These are phyloP conservation scores for Gobiocypris rarus DNA, from an alignment of 2,113 vertebrate species.

Conservation along the genomic window DNA sequence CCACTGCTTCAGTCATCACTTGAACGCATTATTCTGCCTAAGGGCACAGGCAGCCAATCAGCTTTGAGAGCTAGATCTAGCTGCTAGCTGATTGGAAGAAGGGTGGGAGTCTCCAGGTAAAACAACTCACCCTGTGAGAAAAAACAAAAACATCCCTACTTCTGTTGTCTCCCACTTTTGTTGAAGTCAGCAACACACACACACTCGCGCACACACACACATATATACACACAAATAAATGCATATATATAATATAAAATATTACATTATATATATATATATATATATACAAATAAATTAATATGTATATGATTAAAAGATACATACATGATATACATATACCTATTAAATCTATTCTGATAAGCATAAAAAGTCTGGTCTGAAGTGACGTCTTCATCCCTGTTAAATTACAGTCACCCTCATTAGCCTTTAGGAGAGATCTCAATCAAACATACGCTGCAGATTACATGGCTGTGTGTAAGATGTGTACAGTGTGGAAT, in stretches of 20 bases:
- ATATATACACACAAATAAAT: no score
- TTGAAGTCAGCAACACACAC: constrained; percentile 32
- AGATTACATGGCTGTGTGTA: constrained; percentile 60
- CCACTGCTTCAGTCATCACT: constrained; percentile 34
- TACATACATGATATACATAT: no score
- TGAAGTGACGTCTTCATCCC: constrained; percentile 34
- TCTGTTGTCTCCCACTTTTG: constrained; percentile 15
- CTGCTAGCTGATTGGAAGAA: constrained; percentile 52
- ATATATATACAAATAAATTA: no score
- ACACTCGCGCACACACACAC: no score
- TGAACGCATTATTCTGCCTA: background rate
- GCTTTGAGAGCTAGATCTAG: constrained; percentile 25
- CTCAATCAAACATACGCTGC: constrained; percentile 33
- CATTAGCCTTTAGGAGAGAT: constrained; percentile 53
- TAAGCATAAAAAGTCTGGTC: background rate
- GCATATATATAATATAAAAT: no score
- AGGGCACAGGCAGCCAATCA: constrained; percentile 53
- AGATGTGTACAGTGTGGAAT: constrained; percentile 60
- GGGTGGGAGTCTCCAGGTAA: constrained; percentile 60
- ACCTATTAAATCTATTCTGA: constrained; percentile 5
- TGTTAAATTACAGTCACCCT: constrained; percentile 45
- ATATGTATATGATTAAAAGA: no score
- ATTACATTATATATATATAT: no score
- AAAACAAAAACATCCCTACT: constrained; percentile 44
- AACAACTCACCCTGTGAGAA: constrained; percentile 51